Conservation (phyloP, 2,113 vertebrate genomes). For the Anoura caudifer region DNA sequence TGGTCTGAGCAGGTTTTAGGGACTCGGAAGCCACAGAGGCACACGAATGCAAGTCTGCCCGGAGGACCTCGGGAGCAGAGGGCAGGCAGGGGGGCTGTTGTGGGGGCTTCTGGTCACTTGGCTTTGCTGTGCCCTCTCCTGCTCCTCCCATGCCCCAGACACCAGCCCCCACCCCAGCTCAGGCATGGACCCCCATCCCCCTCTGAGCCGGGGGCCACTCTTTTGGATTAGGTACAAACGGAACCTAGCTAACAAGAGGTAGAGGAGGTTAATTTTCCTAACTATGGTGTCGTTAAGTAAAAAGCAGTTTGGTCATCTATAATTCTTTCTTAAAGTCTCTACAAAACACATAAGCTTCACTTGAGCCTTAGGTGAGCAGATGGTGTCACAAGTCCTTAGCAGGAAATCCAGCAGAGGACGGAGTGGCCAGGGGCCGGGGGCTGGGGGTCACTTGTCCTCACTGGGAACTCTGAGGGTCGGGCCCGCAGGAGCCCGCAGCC, state of each 20-base stretch:
- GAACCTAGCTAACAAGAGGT: background rate
- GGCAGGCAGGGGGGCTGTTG: background rate
- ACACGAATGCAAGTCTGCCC: rapidly evolving
- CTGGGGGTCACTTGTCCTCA: background rate
- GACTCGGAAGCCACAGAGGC: background rate
- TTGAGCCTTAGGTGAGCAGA: background rate
- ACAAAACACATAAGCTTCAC: background rate
- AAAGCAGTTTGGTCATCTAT: background rate
- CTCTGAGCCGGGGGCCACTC: background rate
- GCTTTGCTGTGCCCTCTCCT: too few species aligned
- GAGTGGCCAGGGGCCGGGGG: rapidly evolving
- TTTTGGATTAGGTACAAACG: background rate
- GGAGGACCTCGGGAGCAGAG: rapidly evolving
- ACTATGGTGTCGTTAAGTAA: background rate
- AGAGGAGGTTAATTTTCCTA: background rate
- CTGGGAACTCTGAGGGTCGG: background rate
- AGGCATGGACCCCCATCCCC: rapidly evolving
- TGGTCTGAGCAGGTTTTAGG: background rate
- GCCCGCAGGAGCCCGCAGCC: background rate
- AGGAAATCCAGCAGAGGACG: rapidly evolving
- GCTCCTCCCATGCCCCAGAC: rapidly evolving
- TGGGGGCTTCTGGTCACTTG: too few species aligned
- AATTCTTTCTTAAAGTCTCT: background rate
- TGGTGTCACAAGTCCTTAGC: background rate
- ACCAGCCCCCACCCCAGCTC: rapidly evolving